These are phyloP conservation scores for Drosophila rhopaloa DNA, from an alignment of 1,140 invertebrate genomes.

Conservation along the genomic window DNA sequence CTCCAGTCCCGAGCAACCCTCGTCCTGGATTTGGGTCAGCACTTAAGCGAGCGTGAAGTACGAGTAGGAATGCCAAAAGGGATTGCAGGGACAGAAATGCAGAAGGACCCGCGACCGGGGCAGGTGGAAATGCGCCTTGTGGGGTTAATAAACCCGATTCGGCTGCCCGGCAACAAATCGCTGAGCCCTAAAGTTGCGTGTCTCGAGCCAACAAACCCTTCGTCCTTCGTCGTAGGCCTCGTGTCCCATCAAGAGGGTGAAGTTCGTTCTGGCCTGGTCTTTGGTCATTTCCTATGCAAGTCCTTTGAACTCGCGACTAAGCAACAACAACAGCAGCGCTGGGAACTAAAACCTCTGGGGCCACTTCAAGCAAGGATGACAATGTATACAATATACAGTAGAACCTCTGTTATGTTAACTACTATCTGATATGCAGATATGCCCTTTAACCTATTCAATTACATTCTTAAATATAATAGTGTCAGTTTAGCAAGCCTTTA, in stretches of 20 bases:
- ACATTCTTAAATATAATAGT: too few species aligned
- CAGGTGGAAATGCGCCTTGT: constrained; percentile 62
- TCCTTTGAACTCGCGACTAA: constrained; percentile 59
- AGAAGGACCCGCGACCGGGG: constrained; percentile 10
- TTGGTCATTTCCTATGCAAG: constrained; percentile 76
- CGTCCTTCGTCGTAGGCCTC: constrained; percentile 28
- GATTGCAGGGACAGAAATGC: constrained; percentile 26
- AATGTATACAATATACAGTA: constrained; percentile 7
- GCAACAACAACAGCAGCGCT: constrained; percentile 10
- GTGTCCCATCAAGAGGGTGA: constrained; percentile 8
- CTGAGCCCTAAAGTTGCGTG: constrained; percentile 73
- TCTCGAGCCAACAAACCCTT: constrained; percentile 53
- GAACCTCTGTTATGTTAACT: background rate
- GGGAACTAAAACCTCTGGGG: constrained; percentile 33
- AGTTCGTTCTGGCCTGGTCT: constrained; percentile 7
- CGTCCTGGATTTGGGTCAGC: constrained; percentile 57
- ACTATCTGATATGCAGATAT: too few species aligned
- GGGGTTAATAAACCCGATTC: constrained; percentile 72
- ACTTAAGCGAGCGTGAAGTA: constrained; percentile 68
- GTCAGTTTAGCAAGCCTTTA: too few species aligned
- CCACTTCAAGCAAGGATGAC: constrained; percentile 41
- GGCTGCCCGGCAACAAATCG: constrained; percentile 22
- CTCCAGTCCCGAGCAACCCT: constrained; percentile 23
- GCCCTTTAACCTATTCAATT: too few species aligned
- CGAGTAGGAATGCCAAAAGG: constrained; percentile 6